phyloP scores from a whole-genome alignment of 1,140 invertebrate species.

The Branchinecta lynchi region DNA sequence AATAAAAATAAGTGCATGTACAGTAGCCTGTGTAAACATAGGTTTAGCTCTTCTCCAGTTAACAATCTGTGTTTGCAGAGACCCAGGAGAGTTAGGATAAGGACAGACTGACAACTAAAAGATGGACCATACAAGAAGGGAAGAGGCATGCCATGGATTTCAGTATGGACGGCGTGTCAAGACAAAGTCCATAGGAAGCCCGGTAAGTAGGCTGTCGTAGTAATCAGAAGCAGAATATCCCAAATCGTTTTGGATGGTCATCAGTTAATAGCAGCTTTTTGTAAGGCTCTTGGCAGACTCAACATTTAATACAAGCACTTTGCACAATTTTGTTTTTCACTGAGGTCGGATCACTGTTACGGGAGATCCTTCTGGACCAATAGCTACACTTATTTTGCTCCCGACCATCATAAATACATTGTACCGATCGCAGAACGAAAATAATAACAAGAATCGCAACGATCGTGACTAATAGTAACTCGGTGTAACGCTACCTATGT shows the following conservation, averaged over 20 bases:
- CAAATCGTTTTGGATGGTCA: neutral
- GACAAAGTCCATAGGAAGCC: constrained; percentile 21
- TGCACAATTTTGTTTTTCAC: neutral
- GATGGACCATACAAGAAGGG: neutral
- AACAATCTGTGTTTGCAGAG: too few species aligned
- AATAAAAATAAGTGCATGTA: too few species aligned
- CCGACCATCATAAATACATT: too few species aligned
- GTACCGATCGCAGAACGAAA: too few species aligned
- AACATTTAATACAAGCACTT: neutral
- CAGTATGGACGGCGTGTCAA: neutral
- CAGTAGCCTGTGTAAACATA: too few species aligned
- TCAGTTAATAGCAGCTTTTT: constrained; percentile 11
- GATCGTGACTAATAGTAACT: too few species aligned
- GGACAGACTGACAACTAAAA: neutral
- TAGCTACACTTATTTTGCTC: neutral
- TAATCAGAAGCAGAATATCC: neutral
- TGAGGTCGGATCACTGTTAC: constrained; percentile 7
- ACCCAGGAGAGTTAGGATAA: too few species aligned
- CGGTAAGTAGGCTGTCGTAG: constrained; percentile 17
- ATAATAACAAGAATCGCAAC: neutral
- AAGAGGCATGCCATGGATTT: constrained; percentile 9
- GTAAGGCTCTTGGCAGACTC: too few species aligned
- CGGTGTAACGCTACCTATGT: neutral
- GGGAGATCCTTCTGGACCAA: too few species aligned
- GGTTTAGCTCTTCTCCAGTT: too few species aligned